phyloP scores from a whole-genome alignment of 2,113 vertebrate species.

The Kryptolebias marmoratus region DNA sequence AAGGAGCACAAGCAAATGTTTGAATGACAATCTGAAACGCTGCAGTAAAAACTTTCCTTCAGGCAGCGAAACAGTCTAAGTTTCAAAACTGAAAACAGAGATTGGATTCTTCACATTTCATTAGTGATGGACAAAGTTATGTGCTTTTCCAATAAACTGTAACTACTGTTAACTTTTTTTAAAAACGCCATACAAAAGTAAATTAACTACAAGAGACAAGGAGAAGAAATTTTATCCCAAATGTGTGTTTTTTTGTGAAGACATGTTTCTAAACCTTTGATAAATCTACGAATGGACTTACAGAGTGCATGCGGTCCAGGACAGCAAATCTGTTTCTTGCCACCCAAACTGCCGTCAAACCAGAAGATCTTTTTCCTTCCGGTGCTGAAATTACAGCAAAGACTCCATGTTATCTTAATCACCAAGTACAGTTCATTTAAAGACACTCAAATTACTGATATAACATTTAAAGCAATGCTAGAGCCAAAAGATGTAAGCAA shows the following conservation, averaged over 20 bases:
- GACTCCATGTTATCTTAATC: not conserved
- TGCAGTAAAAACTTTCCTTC: no score
- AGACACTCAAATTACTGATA: not conserved
- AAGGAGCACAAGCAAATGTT: no score
- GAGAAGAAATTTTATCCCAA: not conserved
- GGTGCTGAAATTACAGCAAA: conserved; percentile 81
- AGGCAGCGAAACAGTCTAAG: no score
- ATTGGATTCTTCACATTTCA: no score
- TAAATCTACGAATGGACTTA: conserved; percentile 66
- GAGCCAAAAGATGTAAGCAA: rapidly evolving
- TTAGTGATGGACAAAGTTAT: no score
- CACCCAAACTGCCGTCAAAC: conserved; percentile 97
- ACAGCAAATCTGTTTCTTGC: conserved; percentile 96
- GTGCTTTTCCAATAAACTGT: not conserved
- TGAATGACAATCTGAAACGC: no score
- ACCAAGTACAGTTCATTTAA: not conserved
- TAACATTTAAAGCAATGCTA: not conserved
- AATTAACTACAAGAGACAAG: not conserved
- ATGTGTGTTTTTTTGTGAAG: not conserved
- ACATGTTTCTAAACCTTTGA: not conserved
- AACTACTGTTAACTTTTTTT: not conserved
- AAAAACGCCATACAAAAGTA: not conserved
- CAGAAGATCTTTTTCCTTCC: conserved; percentile 95
- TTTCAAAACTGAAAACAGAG: no score
- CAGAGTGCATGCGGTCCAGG: conserved; percentile 96